phyloP scores from a whole-genome alignment of 2,113 vertebrate species.

The Polyodon spathula region DNA sequence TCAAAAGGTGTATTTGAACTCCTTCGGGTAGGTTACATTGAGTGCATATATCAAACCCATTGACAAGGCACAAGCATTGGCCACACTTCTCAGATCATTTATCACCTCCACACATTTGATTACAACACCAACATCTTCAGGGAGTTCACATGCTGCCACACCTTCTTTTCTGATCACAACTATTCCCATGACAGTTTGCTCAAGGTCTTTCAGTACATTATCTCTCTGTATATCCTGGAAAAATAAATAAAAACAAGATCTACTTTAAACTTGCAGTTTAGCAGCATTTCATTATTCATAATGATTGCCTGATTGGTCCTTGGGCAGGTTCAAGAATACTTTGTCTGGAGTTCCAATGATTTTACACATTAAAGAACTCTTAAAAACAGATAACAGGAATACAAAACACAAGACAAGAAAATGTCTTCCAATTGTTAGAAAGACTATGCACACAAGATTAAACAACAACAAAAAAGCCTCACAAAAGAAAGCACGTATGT shows the following conservation, averaged over 20 bases:
- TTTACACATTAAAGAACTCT: not conserved
- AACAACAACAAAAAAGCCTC: no score
- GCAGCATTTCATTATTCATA: not conserved
- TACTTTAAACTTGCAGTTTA: not conserved
- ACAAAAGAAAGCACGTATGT: not conserved
- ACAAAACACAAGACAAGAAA: not conserved
- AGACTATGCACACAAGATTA: not conserved
- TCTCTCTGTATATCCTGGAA: not conserved
- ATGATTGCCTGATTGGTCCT: no score
- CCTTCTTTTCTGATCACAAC: not conserved
- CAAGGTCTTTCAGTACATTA: not conserved
- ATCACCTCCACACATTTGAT: not conserved
- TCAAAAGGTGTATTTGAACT: conserved; percentile 1
- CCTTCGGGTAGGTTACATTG: not conserved
- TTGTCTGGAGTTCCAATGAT: not conserved
- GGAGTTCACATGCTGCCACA: not conserved
- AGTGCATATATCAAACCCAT: not conserved
- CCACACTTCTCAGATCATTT: not conserved
- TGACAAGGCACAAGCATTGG: not conserved
- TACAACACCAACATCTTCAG: not conserved
- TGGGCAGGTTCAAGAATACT: not conserved
- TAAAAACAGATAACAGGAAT: not conserved
- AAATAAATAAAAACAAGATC: not conserved
- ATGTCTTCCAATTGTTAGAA: not conserved
- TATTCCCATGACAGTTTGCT: not conserved